Evolutionary conservation across 2,797 vertebrate species (phyloP), one percentile per base, ranked within the genome.

Genomic region (Cyclopterus lumpus): DNA sequence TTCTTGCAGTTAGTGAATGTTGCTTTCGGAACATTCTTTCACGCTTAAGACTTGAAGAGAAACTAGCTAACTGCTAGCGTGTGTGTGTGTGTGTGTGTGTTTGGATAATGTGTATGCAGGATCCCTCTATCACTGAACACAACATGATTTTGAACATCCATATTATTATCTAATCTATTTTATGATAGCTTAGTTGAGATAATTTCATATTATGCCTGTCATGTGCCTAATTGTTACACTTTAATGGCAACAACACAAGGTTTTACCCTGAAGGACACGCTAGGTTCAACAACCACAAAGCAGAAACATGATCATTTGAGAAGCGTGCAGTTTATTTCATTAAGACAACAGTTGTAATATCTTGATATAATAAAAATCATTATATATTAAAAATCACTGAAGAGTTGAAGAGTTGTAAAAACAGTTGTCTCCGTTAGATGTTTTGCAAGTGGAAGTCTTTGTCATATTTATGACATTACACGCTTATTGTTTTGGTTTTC

Each of bases 1-100:
- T 63, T 65, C 42, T 55, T 77, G 28, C 44, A 69, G 80, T 79
- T 66, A 69, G 38, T 0, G 9, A 68, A 30, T 67, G 58, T 83
- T 66, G 51, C 36, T 75, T 69, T 32, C 20, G 30, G 5, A 46
- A 42, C 48, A 64, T 68, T 54, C 1, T 63, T 60, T 59, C 28
- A 64, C 1, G 14, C 38, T 62, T 22, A 9, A 63, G 15, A 42
- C 58, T 34, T 67, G 2, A 9, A 40, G 18, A 49, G 38, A 36
- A 20, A 30, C 36, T 61, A 46, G 18, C 30, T 54, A 36, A 42
- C 38, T 1, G 40, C 12, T 14, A 20, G n/a, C 22, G 4, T 24
- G 22, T 26, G 15, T 38, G 34, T 60, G 34, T 15, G 12, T 24
- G n/a, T 51, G 28, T 60, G 30, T 4, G 28, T 20, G 30, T 68